These are phyloP conservation scores for Xanthia togata DNA, from an alignment of 2,888 invertebrate species.

Conservation along the genomic window DNA sequence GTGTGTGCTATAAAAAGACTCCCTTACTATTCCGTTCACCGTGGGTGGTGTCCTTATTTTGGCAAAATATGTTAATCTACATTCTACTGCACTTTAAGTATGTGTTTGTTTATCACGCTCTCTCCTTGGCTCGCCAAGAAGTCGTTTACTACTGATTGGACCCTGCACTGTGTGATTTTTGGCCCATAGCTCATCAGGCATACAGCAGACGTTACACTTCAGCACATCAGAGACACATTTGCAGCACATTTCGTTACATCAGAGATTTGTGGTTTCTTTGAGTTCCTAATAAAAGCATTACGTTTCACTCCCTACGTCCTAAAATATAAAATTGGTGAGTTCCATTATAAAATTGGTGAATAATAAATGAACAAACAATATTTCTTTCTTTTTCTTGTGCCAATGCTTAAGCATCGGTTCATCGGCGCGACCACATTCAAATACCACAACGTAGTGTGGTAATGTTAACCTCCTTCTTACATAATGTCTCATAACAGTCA, in stretches of 20 bases:
- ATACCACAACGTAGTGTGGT: not conserved
- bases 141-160: not conserved
- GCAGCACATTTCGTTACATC: no score
- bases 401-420: not conserved
- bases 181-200: not conserved
- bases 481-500: not conserved
- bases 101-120: not conserved
- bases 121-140: no score
- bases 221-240: not conserved
- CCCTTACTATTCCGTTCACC: not conserved
- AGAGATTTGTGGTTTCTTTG: not conserved
- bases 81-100: not conserved
- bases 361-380: not conserved
- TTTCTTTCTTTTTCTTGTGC: not conserved
- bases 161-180: not conserved
- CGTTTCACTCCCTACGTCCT: not conserved
- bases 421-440: not conserved
- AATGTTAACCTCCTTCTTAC: not conserved
- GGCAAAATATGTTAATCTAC: not conserved
- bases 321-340: not conserved
- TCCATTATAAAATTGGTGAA: not conserved
- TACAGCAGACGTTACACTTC: not conserved
- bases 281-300: conserved; percentile 5
- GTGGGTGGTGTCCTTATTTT: not conserved
- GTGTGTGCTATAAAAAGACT: not conserved